Evolutionary conservation across 2,797 vertebrate species (phyloP).

Genomic region (Smutsia temminckii): DNA sequence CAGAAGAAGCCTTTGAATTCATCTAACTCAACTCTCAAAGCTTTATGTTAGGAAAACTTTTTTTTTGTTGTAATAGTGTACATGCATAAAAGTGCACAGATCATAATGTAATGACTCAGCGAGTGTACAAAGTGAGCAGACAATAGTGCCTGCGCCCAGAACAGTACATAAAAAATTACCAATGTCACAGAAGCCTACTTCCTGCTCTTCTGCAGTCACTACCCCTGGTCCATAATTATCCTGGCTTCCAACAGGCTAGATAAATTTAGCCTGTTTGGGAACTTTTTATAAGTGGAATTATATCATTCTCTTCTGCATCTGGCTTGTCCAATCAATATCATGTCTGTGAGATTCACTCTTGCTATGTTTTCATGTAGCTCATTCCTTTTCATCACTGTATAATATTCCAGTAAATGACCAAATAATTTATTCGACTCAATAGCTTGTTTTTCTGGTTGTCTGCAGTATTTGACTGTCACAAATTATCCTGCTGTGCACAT

Average conservation of each 20-base stretch:
- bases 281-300: neutral
- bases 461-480: neutral
- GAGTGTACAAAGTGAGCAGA: neutral
- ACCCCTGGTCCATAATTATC: neutral
- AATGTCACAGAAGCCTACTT: neutral
- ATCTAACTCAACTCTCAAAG: neutral
- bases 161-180: neutral
- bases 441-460: neutral
- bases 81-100: neutral
- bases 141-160: neutral
- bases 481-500: neutral
- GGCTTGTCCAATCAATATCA: neutral
- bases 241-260: neutral
- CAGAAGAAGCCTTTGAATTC: neutral
- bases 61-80: neutral
- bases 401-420: neutral
- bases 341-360: neutral
- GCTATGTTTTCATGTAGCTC: neutral
- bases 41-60: neutral
- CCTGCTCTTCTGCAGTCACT: neutral
- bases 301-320: neutral
- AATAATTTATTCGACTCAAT: neutral
- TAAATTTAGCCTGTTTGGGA: neutral
- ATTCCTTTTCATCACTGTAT: neutral
- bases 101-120: neutral